Conservation (phyloP, 2,113 vertebrate species). For the Oreotrochilus melanogaster region DNA sequence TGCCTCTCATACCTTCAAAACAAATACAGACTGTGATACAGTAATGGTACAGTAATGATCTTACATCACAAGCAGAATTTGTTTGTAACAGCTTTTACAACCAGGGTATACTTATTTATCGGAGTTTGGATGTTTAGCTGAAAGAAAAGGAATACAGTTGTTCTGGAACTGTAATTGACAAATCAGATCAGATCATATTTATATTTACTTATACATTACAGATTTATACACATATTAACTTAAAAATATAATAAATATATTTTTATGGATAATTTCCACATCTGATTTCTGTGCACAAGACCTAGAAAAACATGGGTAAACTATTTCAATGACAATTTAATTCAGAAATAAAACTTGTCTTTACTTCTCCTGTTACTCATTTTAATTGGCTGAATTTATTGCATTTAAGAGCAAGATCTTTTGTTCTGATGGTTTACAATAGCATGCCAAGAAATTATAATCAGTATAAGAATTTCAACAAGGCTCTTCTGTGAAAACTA, state of each 20-base stretch:
- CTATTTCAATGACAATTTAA: not conserved
- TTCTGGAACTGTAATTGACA: not conserved
- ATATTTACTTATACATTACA: not conserved
- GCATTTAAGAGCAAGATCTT: not conserved
- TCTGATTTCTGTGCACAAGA: not conserved
- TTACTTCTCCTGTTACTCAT: not conserved
- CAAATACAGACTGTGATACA: not conserved
- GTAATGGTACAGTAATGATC: not conserved
- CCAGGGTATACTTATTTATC: not conserved
- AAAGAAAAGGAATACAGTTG: not conserved
- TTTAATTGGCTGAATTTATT: not conserved
- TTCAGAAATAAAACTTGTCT: not conserved
- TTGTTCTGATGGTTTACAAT: not conserved
- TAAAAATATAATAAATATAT: not conserved
- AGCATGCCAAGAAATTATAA: not conserved
- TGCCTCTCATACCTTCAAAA: not conserved
- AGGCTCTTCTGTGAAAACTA: not conserved
- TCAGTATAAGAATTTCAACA: not conserved
- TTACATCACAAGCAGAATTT: not conserved
- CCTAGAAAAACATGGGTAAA: not conserved
- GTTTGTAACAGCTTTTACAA: not conserved
- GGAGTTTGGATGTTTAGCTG: not conserved
- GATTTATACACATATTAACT: not conserved
- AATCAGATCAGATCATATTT: not conserved
- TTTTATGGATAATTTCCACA: not conserved